Conservation (phyloP, 2,888 invertebrate genomes). For the Drosophila atripex region DNA sequence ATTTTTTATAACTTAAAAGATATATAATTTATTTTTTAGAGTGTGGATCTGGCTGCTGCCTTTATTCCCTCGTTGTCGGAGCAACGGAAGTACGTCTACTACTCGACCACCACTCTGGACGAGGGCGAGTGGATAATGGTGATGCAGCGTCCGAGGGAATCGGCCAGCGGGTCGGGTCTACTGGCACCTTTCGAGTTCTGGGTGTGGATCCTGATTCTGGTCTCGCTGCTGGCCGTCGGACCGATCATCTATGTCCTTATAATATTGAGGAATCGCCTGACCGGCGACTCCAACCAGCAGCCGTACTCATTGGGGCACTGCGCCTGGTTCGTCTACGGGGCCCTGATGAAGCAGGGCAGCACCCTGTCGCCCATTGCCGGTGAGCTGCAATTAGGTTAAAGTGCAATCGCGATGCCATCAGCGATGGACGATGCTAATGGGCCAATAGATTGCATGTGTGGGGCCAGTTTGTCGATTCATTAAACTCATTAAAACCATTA, state of each 20-base stretch:
- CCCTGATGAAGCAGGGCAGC: slow-evolving; percentile 94
- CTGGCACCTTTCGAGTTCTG: slow-evolving; percentile 91
- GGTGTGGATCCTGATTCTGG: slow-evolving; percentile 90
- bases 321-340: slow-evolving; percentile 93
- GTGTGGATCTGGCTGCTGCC: slow-evolving; percentile 91
- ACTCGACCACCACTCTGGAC: slow-evolving; percentile 86
- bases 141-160: slow-evolving; percentile 91
- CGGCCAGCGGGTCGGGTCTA: slow-evolving; percentile 92
- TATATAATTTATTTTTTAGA: slow-evolving; percentile 79
- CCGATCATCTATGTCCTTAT: slow-evolving; percentile 91
- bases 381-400: slow-evolving; percentile 82
- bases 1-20: background rate
- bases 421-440: slow-evolving; percentile 21
- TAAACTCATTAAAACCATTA: slow-evolving; percentile 57
- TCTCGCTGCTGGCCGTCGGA: slow-evolving; percentile 89
- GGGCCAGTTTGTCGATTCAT: slow-evolving; percentile 60
- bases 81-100: slow-evolving; percentile 85
- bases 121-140: slow-evolving; percentile 92
- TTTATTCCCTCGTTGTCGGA: slow-evolving; percentile 89
- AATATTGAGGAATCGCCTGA: slow-evolving; percentile 86
- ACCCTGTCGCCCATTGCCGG: slow-evolving; percentile 91
- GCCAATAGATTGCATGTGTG: slow-evolving; percentile 46
- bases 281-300: slow-evolving; percentile 86
- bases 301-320: slow-evolving; percentile 88
- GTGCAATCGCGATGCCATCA: slow-evolving; percentile 68